Evolutionary conservation across 2,888 invertebrate genomes (phyloP).

Genomic region (Drosophila incognita): DNA sequence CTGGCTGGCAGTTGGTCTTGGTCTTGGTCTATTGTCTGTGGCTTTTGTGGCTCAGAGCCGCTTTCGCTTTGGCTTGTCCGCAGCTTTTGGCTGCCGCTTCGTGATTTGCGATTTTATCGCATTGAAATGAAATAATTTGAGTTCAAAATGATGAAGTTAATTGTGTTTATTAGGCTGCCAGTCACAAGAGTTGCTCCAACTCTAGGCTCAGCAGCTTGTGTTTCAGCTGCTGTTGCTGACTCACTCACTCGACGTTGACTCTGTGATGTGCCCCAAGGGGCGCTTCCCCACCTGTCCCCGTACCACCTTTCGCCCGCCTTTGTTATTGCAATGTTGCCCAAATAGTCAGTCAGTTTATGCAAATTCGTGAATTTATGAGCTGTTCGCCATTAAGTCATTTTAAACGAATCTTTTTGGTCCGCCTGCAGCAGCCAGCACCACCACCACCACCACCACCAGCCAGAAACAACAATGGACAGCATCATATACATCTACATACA

Average conservation of each 20-base stretch:
- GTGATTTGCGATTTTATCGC: conserved; percentile 84
- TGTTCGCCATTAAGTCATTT: conserved; percentile 78
- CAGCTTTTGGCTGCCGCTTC: conserved; percentile 60
- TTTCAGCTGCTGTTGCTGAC: conserved; percentile 30
- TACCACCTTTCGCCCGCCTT: neutral
- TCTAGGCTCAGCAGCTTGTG: conserved; percentile 30
- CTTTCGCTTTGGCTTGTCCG: conserved; percentile 47
- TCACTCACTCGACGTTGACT: conserved; percentile 39
- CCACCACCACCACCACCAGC: conserved; percentile 18
- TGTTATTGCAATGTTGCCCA: conserved; percentile 57
- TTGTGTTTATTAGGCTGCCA: conserved; percentile 81
- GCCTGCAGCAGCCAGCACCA: conserved; percentile 43
- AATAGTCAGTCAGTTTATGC: conserved; percentile 69
- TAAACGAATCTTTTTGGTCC: conserved; percentile 66
- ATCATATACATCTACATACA: conserved; percentile 3
- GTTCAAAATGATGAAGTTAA: conserved; percentile 83
- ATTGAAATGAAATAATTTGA: conserved; percentile 84
- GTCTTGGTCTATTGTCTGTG: conserved; percentile 60
- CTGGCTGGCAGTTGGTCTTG: conserved; percentile 8
- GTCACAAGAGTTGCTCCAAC: conserved; percentile 57
- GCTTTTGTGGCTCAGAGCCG: conserved; percentile 34
- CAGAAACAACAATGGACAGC: conserved; percentile 60
- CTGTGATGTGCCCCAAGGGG: conserved; percentile 59
- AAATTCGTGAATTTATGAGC: conserved; percentile 80
- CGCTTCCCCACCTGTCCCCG: conserved; percentile 53